A percentile compares a stretch with the other conserved stretches of the same genome.
Conservation (phyloP, 2,113 vertebrate species). For the Oncorhynchus tshawytscha region DNA sequence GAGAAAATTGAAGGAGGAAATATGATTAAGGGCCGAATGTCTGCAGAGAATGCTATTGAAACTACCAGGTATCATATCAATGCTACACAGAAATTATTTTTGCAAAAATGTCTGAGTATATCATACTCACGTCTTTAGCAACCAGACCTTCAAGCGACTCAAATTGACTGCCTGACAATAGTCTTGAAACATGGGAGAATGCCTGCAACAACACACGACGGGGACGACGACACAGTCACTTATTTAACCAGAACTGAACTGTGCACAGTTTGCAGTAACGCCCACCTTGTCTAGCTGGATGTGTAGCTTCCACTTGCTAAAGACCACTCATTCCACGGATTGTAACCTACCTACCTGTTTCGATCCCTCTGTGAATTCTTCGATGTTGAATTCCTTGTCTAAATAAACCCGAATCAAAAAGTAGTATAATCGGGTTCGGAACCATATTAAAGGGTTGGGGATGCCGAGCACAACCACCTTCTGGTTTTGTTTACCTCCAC, state of each 20-base stretch:
- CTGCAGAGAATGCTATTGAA: neutral
- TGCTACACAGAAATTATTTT: too few relatives aligned
- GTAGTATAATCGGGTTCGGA: conserved; percentile 80
- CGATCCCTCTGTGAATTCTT: conserved; percentile 86
- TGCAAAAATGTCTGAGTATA: neutral
- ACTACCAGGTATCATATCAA: too few relatives aligned
- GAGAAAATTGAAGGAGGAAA: neutral
- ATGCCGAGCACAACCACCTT: conserved; percentile 78
- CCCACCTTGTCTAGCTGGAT: too few relatives aligned
- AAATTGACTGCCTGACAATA: conserved; percentile 86
- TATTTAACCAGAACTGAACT: too few relatives aligned
- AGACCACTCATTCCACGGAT: neutral
- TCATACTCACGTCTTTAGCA: conserved; percentile 84
- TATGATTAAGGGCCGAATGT: too few relatives aligned
- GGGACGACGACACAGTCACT: too few relatives aligned
- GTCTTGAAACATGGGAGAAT: conserved; percentile 85
- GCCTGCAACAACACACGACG: conserved; percentile 71
- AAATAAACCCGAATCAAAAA: conserved; percentile 87
- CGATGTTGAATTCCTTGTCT: conserved; percentile 86
- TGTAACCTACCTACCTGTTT: conserved; percentile 78
- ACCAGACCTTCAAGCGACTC: conserved; percentile 87
- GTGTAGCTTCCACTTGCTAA: too few relatives aligned
- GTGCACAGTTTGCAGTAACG: too few relatives aligned
- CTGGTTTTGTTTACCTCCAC: conserved; percentile 11
- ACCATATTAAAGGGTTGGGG: conserved; percentile 83